A percentile compares a stretch with the other conserved stretches of the same genome.
Conservation (phyloP, 2,113 vertebrate species). For the Anolis sagrei region DNA sequence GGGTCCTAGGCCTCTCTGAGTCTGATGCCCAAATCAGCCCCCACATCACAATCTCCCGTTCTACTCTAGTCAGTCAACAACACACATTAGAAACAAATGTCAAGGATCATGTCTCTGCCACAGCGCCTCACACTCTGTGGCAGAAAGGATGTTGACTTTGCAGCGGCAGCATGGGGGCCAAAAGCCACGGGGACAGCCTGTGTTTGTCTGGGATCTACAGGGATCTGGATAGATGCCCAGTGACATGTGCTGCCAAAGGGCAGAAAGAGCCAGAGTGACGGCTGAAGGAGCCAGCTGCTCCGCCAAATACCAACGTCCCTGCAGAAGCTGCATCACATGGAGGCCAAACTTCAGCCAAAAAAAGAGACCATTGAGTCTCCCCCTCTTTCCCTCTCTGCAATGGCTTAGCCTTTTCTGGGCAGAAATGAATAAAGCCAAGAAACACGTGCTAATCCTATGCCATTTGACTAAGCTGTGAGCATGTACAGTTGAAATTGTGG, state of each 20-base stretch:
- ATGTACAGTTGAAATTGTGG: neutral
- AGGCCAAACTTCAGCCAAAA: neutral
- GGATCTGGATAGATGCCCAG: constrained; percentile 17
- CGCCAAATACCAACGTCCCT: neutral
- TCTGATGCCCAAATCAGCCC: neutral
- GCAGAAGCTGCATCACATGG: neutral
- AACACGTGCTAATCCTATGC: neutral
- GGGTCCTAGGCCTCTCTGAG: neutral
- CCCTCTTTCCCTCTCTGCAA: neutral
- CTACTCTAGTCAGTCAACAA: neutral
- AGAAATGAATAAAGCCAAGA: neutral
- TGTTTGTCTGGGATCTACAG: constrained; percentile 3
- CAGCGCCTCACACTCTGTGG: neutral
- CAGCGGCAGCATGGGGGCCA: constrained; percentile 25
- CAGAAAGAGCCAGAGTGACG: neutral
- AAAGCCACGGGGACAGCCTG: constrained; percentile 29
- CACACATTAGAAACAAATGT: constrained; percentile 19
- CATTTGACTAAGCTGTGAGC: neutral
- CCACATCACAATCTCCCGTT: neutral
- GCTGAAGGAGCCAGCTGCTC: constrained; percentile 15
- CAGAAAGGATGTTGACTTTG: constrained; percentile 21
- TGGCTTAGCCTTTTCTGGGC: neutral
- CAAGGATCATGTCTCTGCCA: constrained; percentile 2
- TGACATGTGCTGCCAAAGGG: neutral
- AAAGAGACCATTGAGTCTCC: neutral